These are phyloP conservation scores for Abscondita cerata DNA, from an alignment of 2,888 invertebrate genomes.

Conservation along the genomic window DNA sequence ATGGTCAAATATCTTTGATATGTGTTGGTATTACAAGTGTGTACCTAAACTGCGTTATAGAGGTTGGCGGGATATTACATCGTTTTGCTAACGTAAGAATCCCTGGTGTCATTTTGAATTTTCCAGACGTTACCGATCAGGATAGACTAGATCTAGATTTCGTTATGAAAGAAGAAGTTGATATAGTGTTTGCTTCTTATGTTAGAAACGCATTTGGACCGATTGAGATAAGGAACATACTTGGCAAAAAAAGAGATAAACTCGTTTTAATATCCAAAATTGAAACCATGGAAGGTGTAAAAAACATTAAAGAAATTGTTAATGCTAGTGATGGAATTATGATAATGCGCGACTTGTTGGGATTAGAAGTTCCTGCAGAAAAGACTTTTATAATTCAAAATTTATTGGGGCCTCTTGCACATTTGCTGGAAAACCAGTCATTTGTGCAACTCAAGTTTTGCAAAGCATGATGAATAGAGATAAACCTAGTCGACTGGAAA, in stretches of 20 bases:
- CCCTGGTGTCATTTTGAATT: slow-evolving; percentile 92
- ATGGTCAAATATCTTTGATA: slow-evolving; percentile 92
- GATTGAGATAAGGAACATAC: slow-evolving; percentile 82
- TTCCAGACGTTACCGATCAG: slow-evolving; percentile 97
- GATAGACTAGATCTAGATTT: slow-evolving; percentile 90
- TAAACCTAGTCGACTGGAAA: slow-evolving; percentile 93
- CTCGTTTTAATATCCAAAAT: slow-evolving; percentile 97
- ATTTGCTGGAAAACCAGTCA: slow-evolving; percentile 93
- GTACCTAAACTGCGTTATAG: slow-evolving; percentile 79
- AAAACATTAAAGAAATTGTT: slow-evolving; percentile 92
- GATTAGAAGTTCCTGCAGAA: slow-evolving; percentile 97
- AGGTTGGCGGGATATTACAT: slow-evolving; percentile 94
- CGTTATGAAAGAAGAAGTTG: slow-evolving; percentile 89
- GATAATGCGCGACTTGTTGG: slow-evolving; percentile 97
- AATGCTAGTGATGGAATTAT: slow-evolving; percentile 94
- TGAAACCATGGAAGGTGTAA: slow-evolving; percentile 96
- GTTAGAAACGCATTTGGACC: slow-evolving; percentile 92
- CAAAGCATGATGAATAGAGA: slow-evolving; percentile 99
- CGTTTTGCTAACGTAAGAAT: slow-evolving; percentile 96
- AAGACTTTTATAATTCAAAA: slow-evolving; percentile 95
- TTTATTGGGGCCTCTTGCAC: slow-evolving; percentile 96
- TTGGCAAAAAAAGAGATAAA: slow-evolving; percentile 88
- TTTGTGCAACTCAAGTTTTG: slow-evolving; percentile 98
- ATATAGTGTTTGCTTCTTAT: slow-evolving; percentile 98
- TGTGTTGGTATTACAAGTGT: slow-evolving; percentile 72